These are phyloP conservation scores for Chloromyia formosa DNA, from an alignment of 2,888 invertebrate species.

Conservation along the genomic window DNA sequence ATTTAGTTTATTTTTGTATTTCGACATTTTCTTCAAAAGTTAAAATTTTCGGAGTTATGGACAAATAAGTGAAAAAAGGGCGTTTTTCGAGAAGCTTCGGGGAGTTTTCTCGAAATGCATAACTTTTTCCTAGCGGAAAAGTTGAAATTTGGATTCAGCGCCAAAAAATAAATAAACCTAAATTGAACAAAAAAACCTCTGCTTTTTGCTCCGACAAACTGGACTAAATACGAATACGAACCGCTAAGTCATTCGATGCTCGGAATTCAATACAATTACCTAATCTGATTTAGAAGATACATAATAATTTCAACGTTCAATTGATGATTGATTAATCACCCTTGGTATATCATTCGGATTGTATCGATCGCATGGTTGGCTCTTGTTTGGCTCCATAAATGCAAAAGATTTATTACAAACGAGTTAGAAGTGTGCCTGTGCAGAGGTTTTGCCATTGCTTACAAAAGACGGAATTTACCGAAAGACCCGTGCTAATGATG, in stretches of 20 bases:
- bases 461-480: background rate
- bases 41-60: no score
- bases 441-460: background rate
- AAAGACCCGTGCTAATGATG: slow-evolving; percentile 3
- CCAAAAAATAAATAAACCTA: no score
- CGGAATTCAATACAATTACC: background rate
- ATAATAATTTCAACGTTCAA: background rate
- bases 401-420: slow-evolving; percentile 3
- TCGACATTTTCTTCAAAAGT: no score
- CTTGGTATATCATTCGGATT: background rate
- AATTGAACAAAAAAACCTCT: no score
- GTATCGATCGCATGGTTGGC: background rate
- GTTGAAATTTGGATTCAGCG: no score
- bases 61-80: no score
- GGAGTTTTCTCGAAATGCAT: no score
- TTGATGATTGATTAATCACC: slow-evolving; percentile 31
- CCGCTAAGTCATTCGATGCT: background rate
- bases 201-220: no score
- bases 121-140: no score
- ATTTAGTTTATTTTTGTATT: no score
- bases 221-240: no score
- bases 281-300: slow-evolving; percentile 19
- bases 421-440: background rate
- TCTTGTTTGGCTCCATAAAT: background rate
- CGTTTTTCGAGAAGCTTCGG: no score